Evolutionary conservation across 2,888 invertebrate genomes (phyloP).

Genomic region (Dysmachus trigonus): DNA sequence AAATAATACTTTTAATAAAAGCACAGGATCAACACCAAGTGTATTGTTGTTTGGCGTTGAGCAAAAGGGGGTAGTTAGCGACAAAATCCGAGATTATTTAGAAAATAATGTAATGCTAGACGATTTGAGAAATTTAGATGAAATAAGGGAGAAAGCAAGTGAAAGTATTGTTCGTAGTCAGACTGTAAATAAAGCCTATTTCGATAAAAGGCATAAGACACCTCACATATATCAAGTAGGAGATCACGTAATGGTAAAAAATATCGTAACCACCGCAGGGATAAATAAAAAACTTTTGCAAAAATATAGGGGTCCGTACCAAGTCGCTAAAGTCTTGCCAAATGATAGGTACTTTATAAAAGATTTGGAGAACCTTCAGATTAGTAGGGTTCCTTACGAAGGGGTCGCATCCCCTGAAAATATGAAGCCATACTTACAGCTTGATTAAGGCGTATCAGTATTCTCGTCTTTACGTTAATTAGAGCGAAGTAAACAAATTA

Average conservation of each 20-base stretch:
- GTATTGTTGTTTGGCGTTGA: neutral
- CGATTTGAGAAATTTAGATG: neutral
- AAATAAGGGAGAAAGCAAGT: neutral
- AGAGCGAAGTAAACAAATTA: no score
- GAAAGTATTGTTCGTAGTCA: neutral
- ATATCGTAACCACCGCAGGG: neutral
- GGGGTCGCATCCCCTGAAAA: neutral
- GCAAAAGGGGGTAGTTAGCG: neutral
- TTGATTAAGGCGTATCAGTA: neutral
- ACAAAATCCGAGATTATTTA: neutral
- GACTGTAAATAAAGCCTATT: neutral
- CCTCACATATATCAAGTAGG: neutral
- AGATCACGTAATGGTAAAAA: neutral
- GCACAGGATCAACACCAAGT: neutral
- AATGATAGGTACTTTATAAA: neutral
- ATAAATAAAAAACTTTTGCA: neutral
- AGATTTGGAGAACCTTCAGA: neutral
- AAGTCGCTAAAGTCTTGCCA: neutral
- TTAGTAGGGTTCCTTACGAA: neutral
- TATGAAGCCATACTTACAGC: neutral
- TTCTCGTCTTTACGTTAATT: neutral
- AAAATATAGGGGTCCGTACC: neutral
- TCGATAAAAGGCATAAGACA: neutral
- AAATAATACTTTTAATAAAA: neutral
- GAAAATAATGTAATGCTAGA: neutral